A percentile compares a stretch with the other conserved stretches of the same genome.
Evolutionary conservation across 2,113 vertebrate genomes (phyloP).

Genomic region (Cricetomys ansorgei): DNA sequence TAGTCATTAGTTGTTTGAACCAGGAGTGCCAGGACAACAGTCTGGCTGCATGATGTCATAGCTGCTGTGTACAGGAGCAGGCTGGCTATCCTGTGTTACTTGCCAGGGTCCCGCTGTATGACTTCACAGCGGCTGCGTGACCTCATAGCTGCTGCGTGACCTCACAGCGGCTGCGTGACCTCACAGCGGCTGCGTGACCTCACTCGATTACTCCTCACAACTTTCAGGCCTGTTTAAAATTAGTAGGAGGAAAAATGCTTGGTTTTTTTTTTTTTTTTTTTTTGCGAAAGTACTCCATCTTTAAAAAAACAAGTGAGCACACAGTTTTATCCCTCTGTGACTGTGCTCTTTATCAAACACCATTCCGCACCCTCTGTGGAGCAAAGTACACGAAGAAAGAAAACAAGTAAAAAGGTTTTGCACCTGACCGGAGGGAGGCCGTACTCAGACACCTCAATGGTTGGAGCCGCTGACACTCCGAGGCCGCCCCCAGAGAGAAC

Average conservation of each 20-base stretch:
- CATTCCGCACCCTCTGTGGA: not conserved
- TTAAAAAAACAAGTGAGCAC: not conserved
- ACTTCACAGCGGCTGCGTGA: too few species aligned
- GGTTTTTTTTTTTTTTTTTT: too few species aligned
- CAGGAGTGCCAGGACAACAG: not conserved
- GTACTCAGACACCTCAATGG: not conserved
- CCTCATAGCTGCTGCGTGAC: too few species aligned
- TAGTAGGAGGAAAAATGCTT: not conserved
- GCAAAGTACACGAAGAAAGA: not conserved
- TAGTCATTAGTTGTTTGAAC: not conserved
- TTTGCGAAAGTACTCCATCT: not conserved
- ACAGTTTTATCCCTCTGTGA: not conserved
- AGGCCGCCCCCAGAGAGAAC: not conserved
- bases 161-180: too few species aligned
- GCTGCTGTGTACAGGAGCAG: not conserved
- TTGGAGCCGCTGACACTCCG: too few species aligned
- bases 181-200: too few species aligned
- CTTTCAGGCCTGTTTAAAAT: slow-evolving; percentile 40
- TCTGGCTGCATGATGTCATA: not conserved
- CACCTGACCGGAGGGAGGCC: not conserved
- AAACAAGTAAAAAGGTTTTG: not conserved
- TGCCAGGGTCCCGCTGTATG: not conserved
- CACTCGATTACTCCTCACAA: too few species aligned
- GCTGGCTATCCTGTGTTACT: not conserved
- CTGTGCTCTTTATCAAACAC: not conserved